Evolutionary conservation across 2,888 invertebrate genomes (phyloP).

Genomic region (Drosophila koepferae): DNA sequence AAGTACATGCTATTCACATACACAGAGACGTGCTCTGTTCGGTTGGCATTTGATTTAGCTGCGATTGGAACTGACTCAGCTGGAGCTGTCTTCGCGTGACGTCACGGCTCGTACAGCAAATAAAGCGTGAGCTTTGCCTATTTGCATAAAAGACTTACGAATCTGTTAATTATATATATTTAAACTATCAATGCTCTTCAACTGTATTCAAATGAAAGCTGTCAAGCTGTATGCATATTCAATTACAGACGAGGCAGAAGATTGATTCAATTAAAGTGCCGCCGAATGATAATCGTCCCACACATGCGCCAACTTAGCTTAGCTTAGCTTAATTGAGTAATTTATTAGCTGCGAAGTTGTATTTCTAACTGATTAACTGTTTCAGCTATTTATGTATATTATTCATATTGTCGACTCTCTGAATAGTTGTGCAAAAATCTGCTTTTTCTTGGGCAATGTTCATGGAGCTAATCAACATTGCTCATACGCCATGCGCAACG

Average conservation of each 20-base stretch:
- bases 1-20: not conserved
- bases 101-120: slow-evolving; percentile 1
- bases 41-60: slow-evolving; percentile 30
- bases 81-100: not conserved
- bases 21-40: not conserved
- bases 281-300: not conserved
- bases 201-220: not conserved
- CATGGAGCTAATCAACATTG: slow-evolving; percentile 56
- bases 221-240: not conserved
- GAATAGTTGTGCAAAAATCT: not conserved
- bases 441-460: slow-evolving; percentile 10
- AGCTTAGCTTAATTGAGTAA: not conserved
- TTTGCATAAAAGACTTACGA: not conserved
- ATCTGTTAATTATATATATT: not conserved
- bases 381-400: not conserved
- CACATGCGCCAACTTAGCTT: no score
- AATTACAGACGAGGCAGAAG: not conserved
- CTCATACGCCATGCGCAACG: slow-evolving; percentile 71
- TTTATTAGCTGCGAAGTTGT: no score
- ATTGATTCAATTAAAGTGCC: not conserved
- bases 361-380: not conserved
- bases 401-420: not conserved
- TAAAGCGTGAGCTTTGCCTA: not conserved
- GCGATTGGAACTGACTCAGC: slow-evolving; percentile 12
- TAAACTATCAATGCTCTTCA: slow-evolving; percentile 6